Evolutionary conservation across 2,113 vertebrate genomes (phyloP), one percentile per base, ranked within the genome.

Genomic region (Nanorana parkeri): DNA sequence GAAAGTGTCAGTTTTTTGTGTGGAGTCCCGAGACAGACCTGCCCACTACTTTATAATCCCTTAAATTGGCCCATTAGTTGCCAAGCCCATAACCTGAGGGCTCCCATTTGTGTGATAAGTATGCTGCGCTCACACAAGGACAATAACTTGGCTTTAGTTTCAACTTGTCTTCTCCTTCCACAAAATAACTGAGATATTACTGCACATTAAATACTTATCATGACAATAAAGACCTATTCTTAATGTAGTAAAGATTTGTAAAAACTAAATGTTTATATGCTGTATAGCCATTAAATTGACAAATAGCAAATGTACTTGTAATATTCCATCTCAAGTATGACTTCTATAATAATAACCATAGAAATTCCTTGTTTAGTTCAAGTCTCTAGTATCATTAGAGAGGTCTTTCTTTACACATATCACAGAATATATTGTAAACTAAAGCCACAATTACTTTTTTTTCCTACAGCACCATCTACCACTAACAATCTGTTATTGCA

Each of bases 11-110:
- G 52, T 60, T 69, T 55, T 61, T 24, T 55, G 16, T 73, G 21
- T 41, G 36, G 32, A 64, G 55, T 54, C 16, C 26, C 5, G 41
- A 81, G 41, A 81, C 56, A 63, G 78, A 81, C 68, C 24, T 81
- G 79, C 79, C 79, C 60, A 72, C 63, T 73, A 73, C 19, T 73
- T 51, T 81, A 32, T 81, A 81, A 81, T 81, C 79, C 79, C 58
- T 17, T 54, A 65, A 81, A 81, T 73, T 73, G 79, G 80, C 61
- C 69, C 69, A 81, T 74, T 66, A 75, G 65, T 61, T 41, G 80
- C 61, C 61, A 72, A 66, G 24, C 80, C 80, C 69, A 55, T 81
- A 56, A 52, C 80, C 69, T 55, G 21, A 73, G 69, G 69, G 61
- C 61, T 74, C 61, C 16, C 28, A 10, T 17, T 74, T 65, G 61